These are phyloP conservation scores for Lerista edwardsae DNA, from an alignment of 2,797 vertebrate genomes.

Conservation along the genomic window DNA sequence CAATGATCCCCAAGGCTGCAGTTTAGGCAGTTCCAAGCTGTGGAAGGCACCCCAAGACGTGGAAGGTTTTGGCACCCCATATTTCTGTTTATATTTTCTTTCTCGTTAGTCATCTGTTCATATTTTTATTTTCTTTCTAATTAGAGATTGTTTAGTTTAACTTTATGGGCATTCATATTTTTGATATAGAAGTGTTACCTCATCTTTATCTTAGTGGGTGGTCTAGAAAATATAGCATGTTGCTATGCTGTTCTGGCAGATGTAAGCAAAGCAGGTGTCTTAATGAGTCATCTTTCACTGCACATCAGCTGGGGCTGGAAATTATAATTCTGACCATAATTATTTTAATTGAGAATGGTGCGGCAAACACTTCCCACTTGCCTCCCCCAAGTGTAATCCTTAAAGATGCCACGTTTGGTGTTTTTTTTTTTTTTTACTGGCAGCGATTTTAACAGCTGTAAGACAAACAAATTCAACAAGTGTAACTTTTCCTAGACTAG, in stretches of 20 bases:
- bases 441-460: neutral
- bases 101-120: neutral
- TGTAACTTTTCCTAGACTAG: neutral
- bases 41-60: neutral
- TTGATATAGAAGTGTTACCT: constrained; percentile 20
- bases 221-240: constrained; percentile 29
- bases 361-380: constrained; percentile 33
- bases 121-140: neutral
- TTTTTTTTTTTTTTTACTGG: neutral
- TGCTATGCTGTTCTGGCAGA: constrained; percentile 30
- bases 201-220: constrained; percentile 5
- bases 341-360: constrained; percentile 34
- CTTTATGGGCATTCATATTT: constrained; percentile 9
- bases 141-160: neutral
- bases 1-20: neutral
- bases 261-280: constrained; percentile 22
- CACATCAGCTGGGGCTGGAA: constrained; percentile 32
- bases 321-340: constrained; percentile 29
- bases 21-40: neutral
- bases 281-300: constrained; percentile 15
- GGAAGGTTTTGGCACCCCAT: neutral
- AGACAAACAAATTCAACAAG: constrained; percentile 1
- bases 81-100: neutral
- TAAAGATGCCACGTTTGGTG: neutral
- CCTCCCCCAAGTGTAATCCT: neutral